Percentiles rank a stretch among this genome's conserved stretches.
Conservation (phyloP, 2,113 vertebrate genomes). For the Apeltes quadracus region DNA sequence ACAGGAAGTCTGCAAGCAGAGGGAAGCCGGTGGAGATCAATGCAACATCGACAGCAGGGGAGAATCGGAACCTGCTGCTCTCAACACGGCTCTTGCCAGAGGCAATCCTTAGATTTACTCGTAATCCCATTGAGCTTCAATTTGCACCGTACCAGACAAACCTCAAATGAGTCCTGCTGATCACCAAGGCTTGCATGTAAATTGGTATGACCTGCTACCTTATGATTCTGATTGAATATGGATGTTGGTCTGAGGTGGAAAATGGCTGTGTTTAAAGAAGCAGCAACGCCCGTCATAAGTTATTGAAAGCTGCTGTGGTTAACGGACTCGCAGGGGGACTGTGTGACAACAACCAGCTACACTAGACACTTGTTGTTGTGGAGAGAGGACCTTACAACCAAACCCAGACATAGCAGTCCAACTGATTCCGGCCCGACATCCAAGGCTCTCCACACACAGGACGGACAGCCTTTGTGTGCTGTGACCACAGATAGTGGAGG, state of each 20-base stretch:
- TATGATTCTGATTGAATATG: constrained; percentile 36
- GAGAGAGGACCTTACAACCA: constrained; percentile 15
- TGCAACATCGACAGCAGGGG: constrained; percentile 7
- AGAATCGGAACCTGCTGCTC: constrained; percentile 22
- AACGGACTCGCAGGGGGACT: constrained; percentile 9
- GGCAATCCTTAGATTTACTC: constrained; percentile 44
- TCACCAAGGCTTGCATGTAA: constrained; percentile 24
- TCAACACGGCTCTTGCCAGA: constrained; percentile 20
- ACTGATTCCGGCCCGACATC: constrained; percentile 21
- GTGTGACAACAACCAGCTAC: constrained; percentile 37
- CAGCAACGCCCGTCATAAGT: neutral
- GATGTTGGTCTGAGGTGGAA: constrained; percentile 37
- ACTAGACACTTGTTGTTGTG: constrained; percentile 33
- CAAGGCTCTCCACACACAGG: constrained; percentile 1
- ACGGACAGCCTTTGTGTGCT: constrained; percentile 28
- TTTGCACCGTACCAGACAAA: constrained; percentile 37
- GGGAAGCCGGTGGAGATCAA: constrained; percentile 35
- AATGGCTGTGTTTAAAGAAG: constrained; percentile 1
- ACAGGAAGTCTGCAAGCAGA: constrained; percentile 89
- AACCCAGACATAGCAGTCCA: neutral
- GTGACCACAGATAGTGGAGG: constrained; percentile 1
- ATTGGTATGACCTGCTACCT: constrained; percentile 26
- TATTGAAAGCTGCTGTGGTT: constrained; percentile 27
- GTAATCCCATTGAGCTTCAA: constrained; percentile 59
- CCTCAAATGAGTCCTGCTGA: constrained; percentile 50